Evolutionary conservation across 1,140 invertebrate species (phyloP).

Genomic region (Drosophila grimshawi): DNA sequence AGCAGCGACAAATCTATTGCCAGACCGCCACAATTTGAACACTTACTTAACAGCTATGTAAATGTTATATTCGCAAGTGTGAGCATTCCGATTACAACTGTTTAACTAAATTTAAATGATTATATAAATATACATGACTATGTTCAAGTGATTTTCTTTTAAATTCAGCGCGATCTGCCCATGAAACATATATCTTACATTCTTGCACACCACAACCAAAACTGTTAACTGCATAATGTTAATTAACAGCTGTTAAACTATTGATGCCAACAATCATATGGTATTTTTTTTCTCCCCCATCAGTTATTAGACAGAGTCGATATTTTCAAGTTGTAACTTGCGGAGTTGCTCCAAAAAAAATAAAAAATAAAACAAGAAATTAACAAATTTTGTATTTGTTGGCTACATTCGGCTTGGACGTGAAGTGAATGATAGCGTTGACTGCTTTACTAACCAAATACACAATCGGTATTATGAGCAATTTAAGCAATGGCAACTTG

Average conservation of each 20-base stretch:
- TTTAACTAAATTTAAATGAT: no score
- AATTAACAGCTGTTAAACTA: slow-evolving; percentile 7
- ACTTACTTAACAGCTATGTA: background rate
- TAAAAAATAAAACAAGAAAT: background rate
- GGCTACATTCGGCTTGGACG: slow-evolving; percentile 40
- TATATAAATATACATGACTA: no score
- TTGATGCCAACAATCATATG: slow-evolving; percentile 19
- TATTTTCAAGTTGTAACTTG: slow-evolving; percentile 20
- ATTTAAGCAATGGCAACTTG: slow-evolving; percentile 76
- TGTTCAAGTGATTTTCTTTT: no score
- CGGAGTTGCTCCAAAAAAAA: slow-evolving; percentile 11
- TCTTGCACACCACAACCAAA: background rate
- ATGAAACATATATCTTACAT: no score
- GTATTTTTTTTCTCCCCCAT: slow-evolving; percentile 9
- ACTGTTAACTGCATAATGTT: slow-evolving; percentile 4
- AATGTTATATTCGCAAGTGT: background rate
- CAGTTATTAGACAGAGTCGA: slow-evolving; percentile 20
- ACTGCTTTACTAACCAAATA: slow-evolving; percentile 79
- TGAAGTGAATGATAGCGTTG: slow-evolving; percentile 80
- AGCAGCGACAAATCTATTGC: background rate
- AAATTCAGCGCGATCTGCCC: no score
- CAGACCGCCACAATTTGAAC: slow-evolving; percentile 1
- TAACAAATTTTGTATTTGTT: slow-evolving; percentile 26
- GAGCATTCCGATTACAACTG: no score
- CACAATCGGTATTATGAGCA: slow-evolving; percentile 83